Base-by-base conservation (phyloP, 2,797 vertebrate species). In the Buphagus erythrorhynchus region DNA sequence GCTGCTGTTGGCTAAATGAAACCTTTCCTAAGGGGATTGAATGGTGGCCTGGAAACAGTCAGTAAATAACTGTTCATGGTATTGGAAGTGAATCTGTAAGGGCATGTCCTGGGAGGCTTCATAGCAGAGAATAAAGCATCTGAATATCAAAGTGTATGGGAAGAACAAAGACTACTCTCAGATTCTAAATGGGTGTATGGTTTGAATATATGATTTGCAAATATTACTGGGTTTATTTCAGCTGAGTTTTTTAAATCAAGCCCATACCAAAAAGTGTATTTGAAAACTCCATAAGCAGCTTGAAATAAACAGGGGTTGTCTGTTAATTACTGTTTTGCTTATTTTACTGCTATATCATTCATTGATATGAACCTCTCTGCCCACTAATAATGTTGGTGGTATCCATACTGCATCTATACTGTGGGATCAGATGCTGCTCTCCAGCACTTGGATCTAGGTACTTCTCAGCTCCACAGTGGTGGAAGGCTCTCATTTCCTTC, bases 131-230 rank as follows among this genome's bases (percentile, higher is more conserved):
- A 89, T 90, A 93, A 94, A 93, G 82, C 22, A 8, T 79, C 80
- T 94, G 76, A 91, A 88, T 95, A 95, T 95, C 69, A 86, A 94
- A 95, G 89, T n/a, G 26, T 69, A 75, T 66, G 73, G 61, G 82
- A 94, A 95, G 65, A 92, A 90, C 65, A 93, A 92, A 97, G 82
- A 61, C 72, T 85, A 33, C 61, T 77, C 38, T 90, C 86, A 62
- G 26, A 69, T 91, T 88, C 88, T 75, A 84, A 86, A 75, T 80
- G 36, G 31, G 8, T 83, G 78, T 93, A 46, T 80, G 36, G 21
- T 86, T 94, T 96, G 76, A 84, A 69, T 91, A 46, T 66, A 68
- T 55, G 43, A 94, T 83, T 86, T 88, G 29, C 51, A 91, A 67
- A 33, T 88, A 78, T 73, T 78, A 87, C 25, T 85, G n/a, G 13